Percentiles rank a stretch among this genome's conserved stretches.
These are phyloP conservation scores for Deroptyus accipitrinus DNA, from an alignment of 2,113 vertebrate species.

Conservation along the genomic window DNA sequence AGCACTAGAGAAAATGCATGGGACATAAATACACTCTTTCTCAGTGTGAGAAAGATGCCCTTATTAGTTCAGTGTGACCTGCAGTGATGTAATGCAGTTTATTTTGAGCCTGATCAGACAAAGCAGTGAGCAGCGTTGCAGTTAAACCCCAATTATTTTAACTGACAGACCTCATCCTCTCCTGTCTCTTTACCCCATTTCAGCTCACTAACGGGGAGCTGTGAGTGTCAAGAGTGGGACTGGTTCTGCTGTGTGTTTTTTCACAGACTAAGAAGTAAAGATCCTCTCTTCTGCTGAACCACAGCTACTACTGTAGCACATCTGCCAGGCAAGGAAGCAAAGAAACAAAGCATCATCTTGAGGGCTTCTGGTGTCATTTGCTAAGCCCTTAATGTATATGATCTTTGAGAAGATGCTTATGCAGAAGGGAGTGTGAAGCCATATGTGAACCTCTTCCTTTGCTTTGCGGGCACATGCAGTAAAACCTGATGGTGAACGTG, in stretches of 20 bases:
- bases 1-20: background rate
- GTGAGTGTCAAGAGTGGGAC: background rate
- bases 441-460: background rate
- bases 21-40: background rate
- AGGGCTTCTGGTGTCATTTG: background rate
- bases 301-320: background rate
- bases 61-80: slow-evolving; percentile 23
- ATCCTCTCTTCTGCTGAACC: background rate
- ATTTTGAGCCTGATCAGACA: slow-evolving; percentile 49
- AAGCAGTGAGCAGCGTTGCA: background rate
- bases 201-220: background rate
- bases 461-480: accelerated
- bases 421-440: background rate
- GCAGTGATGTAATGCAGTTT: slow-evolving; percentile 37
- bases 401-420: background rate
- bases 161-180: background rate
- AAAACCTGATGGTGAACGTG: background rate
- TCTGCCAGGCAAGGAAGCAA: background rate
- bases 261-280: background rate
- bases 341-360: background rate
- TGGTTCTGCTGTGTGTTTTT: background rate
- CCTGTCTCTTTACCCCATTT: background rate
- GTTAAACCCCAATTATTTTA: slow-evolving; percentile 14
- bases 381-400: accelerated
- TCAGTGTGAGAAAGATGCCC: background rate